These are phyloP conservation scores for Aplysina aerophoba DNA, from an alignment of 37 sponge, comb jelly and placozoan genomes.

Conservation along the genomic window DNA sequence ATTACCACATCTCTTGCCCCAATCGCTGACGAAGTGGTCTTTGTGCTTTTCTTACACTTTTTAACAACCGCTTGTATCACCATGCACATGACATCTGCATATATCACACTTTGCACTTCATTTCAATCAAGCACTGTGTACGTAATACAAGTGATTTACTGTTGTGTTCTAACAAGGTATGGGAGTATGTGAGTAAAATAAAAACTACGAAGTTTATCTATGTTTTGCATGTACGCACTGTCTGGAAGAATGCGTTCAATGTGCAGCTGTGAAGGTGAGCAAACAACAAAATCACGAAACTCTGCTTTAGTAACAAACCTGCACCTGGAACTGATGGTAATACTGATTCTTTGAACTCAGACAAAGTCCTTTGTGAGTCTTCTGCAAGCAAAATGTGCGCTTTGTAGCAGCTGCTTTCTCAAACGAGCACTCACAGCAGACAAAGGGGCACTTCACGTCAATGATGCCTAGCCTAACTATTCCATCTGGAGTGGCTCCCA, in stretches of 20 bases:
- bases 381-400: slow-evolving; percentile 6
- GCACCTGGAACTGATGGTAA: slow-evolving; percentile 38
- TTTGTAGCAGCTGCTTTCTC: slow-evolving; percentile 14
- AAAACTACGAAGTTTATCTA: slow-evolving; percentile 24
- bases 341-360: slow-evolving; percentile 16
- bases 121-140: not conserved
- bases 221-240: slow-evolving; percentile 1
- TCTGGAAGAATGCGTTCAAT: slow-evolving; percentile 28
- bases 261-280: slow-evolving; percentile 22
- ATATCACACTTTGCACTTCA: not conserved
- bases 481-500: slow-evolving; percentile 41
- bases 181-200: slow-evolving; percentile 35
- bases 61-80: slow-evolving; percentile 25
- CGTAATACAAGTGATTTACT: too few species aligned
- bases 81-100: not conserved
- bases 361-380: not conserved
- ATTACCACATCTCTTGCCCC: not conserved
- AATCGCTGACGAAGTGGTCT: not conserved
- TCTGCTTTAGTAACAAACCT: slow-evolving; percentile 28
- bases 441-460: slow-evolving; percentile 30
- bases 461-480: slow-evolving; percentile 20
- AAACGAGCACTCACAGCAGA: slow-evolving; percentile 26
- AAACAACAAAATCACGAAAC: slow-evolving; percentile 30
- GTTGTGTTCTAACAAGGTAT: slow-evolving; percentile 10
- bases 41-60: not conserved